Evolutionary conservation across 2,797 vertebrate species (phyloP).

Genomic region (Eulemur albifrons): DNA sequence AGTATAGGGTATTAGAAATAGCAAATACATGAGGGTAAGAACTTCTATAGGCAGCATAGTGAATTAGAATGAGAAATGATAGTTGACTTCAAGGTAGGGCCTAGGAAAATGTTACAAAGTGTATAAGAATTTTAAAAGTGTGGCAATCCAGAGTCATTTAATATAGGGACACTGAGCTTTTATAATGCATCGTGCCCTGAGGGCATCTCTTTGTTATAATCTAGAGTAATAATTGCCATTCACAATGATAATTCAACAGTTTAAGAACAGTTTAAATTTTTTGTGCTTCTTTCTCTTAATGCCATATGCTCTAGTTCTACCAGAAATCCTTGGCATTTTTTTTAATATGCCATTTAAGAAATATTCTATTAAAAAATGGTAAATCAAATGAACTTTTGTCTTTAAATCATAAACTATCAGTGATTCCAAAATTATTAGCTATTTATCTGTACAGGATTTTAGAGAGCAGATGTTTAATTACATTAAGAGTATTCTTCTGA

Average conservation of each 20-base stretch:
- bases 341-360: constrained; percentile 4
- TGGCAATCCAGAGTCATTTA: background rate
- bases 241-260: background rate
- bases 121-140: background rate
- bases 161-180: background rate
- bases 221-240: background rate
- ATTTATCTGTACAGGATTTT: constrained; percentile 9
- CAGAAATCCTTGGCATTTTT: background rate
- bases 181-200: background rate
- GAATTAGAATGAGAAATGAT: background rate
- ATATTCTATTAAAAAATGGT: constrained; percentile 1
- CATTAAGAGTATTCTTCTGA: background rate
- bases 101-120: background rate
- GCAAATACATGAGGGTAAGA: background rate
- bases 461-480: constrained; percentile 13
- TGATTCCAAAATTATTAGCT: constrained; percentile 25
- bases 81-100: background rate
- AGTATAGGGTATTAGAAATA: background rate
- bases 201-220: background rate
- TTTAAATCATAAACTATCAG: background rate
- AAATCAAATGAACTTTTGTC: background rate
- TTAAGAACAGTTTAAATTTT: background rate
- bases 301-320: background rate
- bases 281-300: background rate
- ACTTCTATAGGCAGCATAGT: background rate